These are phyloP conservation scores for Crotophaga sulcirostris DNA, from an alignment of 2,113 vertebrate species.

Conservation along the genomic window DNA sequence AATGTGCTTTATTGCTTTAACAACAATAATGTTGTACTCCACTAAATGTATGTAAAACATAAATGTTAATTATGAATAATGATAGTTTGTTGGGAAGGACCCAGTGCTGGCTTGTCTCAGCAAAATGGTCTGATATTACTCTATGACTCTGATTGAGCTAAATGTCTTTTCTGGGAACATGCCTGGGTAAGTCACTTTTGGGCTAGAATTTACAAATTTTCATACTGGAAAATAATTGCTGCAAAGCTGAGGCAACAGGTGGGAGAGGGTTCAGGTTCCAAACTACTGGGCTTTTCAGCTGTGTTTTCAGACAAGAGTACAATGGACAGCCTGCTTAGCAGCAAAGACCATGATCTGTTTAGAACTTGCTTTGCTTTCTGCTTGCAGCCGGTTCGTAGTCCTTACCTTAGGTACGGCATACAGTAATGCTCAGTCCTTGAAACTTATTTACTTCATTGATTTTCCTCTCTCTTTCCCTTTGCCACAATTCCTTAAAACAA, in stretches of 20 bases:
- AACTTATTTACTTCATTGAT: not conserved
- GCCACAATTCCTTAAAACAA: not conserved
- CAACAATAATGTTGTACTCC: not conserved
- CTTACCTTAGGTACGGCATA: not conserved
- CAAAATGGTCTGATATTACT: not conserved
- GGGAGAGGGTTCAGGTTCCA: not conserved
- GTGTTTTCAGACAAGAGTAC: not conserved
- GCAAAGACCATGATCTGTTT: not conserved
- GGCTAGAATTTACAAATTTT: not conserved
- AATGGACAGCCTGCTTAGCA: not conserved
- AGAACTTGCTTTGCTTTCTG: not conserved
- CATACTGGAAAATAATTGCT: not conserved
- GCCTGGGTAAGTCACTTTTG: not conserved
- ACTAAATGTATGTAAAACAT: not conserved
- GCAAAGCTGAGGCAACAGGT: not conserved
- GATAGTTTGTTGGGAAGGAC: not conserved
- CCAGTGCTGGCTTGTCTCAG: not conserved
- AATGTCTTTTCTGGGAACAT: not conserved
- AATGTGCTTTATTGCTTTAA: not conserved
- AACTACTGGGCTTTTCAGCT: not conserved
- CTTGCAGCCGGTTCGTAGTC: not conserved
- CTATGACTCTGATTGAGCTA: not conserved
- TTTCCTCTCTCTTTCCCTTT: not conserved
- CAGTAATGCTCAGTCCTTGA: not conserved
- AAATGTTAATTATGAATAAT: not conserved